Percentiles rank a stretch among this genome's conserved stretches.
Conservation (phyloP, 1,140 invertebrate species). For the Diuraphis noxia region DNA sequence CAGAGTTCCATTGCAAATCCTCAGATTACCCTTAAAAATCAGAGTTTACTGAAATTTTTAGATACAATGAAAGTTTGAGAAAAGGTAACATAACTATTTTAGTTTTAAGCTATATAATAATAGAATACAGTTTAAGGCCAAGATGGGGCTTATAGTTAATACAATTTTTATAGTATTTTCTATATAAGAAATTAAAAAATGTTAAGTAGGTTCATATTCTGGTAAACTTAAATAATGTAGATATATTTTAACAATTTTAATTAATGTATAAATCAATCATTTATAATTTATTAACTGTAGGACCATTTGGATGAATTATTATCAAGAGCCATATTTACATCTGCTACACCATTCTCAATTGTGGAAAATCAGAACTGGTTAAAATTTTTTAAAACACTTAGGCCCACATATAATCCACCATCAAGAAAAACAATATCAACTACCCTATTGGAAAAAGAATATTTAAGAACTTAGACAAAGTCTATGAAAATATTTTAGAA, state of each 20-base stretch:
- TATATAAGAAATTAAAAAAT: too few relatives aligned
- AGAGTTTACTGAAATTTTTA: too few relatives aligned
- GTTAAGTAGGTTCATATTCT: too few relatives aligned
- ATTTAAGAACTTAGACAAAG: neutral
- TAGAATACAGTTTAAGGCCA: too few relatives aligned
- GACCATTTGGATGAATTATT: neutral
- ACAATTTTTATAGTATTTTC: too few relatives aligned
- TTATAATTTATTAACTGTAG: neutral
- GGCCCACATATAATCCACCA: neutral
- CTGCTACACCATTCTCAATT: neutral
- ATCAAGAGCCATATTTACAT: neutral
- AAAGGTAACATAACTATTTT: too few relatives aligned
- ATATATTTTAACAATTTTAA: neutral
- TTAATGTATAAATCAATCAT: neutral
- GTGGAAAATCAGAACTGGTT: constrained; percentile 1
- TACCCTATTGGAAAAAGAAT: neutral
- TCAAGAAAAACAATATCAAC: neutral
- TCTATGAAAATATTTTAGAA: neutral
- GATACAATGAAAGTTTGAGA: too few relatives aligned
- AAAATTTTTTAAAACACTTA: neutral
- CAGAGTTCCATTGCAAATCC: too few relatives aligned
- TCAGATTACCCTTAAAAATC: too few relatives aligned
- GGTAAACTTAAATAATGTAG: too few relatives aligned
- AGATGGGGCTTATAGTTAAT: too few relatives aligned
- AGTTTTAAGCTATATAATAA: too few relatives aligned